phyloP scores from a whole-genome alignment of 2,113 vertebrate species.

The Zapornia atra region DNA sequence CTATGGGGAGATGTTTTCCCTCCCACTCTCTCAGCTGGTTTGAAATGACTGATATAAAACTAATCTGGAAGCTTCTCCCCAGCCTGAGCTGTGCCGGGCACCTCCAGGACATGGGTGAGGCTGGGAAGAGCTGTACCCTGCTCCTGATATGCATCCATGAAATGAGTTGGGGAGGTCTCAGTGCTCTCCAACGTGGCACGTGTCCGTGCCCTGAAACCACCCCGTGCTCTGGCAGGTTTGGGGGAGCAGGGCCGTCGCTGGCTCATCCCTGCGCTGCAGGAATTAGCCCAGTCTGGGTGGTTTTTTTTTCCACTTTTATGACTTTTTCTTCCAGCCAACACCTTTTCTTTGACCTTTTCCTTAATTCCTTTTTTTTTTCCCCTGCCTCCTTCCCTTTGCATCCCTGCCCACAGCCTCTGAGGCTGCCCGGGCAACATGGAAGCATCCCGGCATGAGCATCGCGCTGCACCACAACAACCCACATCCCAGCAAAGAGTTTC shows the following conservation, averaged over 20 bases:
- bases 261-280: background rate
- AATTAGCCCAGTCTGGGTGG: background rate
- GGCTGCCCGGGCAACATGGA: background rate
- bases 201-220: rapidly evolving
- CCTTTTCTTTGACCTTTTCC: background rate
- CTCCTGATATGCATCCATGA: background rate
- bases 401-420: background rate
- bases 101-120: background rate
- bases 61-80: background rate
- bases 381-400: background rate
- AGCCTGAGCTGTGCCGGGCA: background rate
- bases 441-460: background rate
- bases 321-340: background rate
- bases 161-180: background rate
- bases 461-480: background rate
- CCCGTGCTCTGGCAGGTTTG: background rate
- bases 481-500: background rate
- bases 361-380: too few relatives aligned
- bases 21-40: background rate
- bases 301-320: background rate
- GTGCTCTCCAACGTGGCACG: rapidly evolving
- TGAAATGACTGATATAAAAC: background rate
- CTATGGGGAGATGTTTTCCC: background rate
- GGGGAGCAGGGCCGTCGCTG: background rate
- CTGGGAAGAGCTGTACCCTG: background rate